Evolutionary conservation across 92 coral and sea anemone species (phyloP).

Genomic region (Umimayanthus kanabou): DNA sequence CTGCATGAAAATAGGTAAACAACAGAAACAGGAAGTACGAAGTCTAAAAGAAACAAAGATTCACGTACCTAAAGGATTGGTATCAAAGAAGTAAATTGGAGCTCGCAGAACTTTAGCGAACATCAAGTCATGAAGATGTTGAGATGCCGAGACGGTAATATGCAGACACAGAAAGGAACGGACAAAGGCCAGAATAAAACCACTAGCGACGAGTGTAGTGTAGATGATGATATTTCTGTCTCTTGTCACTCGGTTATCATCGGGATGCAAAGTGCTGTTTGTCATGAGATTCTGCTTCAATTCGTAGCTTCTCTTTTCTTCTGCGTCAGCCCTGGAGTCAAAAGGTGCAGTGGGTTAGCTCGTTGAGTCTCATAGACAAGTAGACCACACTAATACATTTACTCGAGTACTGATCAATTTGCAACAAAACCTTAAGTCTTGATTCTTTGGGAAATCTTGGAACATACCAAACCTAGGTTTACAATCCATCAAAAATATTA

Average conservation of each 20-base stretch:
- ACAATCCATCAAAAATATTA: too few relatives aligned
- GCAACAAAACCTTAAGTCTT: too few relatives aligned
- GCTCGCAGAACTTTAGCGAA: constrained; percentile 79
- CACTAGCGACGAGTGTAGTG: constrained; percentile 54
- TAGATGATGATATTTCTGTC: constrained; percentile 67
- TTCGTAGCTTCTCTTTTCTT: constrained; percentile 47
- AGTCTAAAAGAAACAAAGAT: neutral
- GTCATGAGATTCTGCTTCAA: neutral
- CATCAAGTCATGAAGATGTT: constrained; percentile 83
- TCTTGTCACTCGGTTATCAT: constrained; percentile 21
- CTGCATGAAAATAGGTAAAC: neutral
- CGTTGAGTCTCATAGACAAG: neutral
- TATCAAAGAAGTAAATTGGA: constrained; percentile 92
- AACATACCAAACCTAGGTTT: too few relatives aligned
- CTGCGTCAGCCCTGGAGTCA: constrained; percentile 77
- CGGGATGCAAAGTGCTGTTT: neutral
- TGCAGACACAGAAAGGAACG: constrained; percentile 58
- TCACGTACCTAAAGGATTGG: constrained; percentile 88
- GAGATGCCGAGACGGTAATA: constrained; percentile 75
- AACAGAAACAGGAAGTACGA: neutral
- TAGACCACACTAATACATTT: neutral
- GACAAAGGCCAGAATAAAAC: constrained; percentile 53
- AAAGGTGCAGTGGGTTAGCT: neutral
- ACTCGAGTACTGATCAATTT: neutral
- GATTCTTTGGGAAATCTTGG: too few relatives aligned